Base-by-base conservation (phyloP, 1,140 invertebrate genomes). In the Pristionchus pacificus region DNA sequence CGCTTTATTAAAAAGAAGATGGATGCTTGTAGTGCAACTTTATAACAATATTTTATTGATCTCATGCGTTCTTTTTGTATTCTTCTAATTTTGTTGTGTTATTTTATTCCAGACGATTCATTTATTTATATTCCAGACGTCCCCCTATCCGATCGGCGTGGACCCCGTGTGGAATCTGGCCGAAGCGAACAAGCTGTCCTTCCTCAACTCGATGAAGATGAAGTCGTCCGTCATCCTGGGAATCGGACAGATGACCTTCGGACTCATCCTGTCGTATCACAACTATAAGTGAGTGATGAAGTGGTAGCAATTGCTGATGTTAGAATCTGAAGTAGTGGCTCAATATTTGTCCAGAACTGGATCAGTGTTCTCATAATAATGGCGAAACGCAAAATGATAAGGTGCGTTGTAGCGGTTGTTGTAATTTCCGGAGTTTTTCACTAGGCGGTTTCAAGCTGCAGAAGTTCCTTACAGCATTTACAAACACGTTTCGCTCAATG, bases 131-230 rank as follows among this genome's bases (percentile, higher is more conserved):
- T 24, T 65, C 60, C 15, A 25, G 3, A 13, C n/a, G n/a, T 68
- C 62, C 28, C 81, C 81, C 0, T 83, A 83, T 60, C 80, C 82
- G n/a, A 71, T 84, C 58, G 81, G 81, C 29, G 82, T 83, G 31
- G 81, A 83, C 72, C 81, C 81, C 13, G 67, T 81, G 1, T 90
- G 89, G 89, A 86, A 87, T 79, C 78, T 93, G 68, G 89, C 94
- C 1, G 87, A 89, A 68, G 64, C 74, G 2, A 98, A 98, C 87
- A 98, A 97, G 86, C 95, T 98, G 77, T 91, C 93, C 61, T 98
- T 96, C 86, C 86, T 94, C 27, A 98, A 98, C 86, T 95, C 93
- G 0, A 94, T 92, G 86, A 98, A 98, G 87, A 98, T 98, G 96
- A 98, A 98, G 84, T 86, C 96, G 59, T 97, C 95, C 19, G 93